Percentiles rank a stretch among this genome's conserved stretches.
Conservation (phyloP, 2,888 invertebrate genomes). For the Idaea straminata region DNA sequence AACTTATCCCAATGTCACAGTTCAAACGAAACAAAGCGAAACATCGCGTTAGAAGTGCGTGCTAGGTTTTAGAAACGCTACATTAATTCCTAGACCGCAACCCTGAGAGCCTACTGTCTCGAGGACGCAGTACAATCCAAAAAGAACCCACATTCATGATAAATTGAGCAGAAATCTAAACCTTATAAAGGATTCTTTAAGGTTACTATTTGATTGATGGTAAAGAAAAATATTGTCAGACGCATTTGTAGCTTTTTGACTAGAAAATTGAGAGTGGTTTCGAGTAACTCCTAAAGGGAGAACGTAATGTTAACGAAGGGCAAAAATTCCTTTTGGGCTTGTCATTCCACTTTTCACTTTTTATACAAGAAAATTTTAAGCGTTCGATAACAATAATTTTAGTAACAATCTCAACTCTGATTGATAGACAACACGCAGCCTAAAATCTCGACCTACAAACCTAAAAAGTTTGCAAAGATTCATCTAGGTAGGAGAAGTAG, state of each 20-base stretch:
- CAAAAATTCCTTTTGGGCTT: conserved; percentile 4
- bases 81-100: conserved; percentile 73
- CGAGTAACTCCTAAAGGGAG: conserved; percentile 40
- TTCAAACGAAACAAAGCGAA: conserved; percentile 52
- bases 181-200: background rate
- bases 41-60: conserved; percentile 53
- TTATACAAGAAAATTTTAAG: background rate
- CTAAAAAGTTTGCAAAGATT: no score
- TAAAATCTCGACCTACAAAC: no score
- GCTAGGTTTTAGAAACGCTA: conserved; percentile 64
- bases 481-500: no score
- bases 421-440: no score
- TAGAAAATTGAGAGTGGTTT: conserved; percentile 50
- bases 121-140: conserved; percentile 38
- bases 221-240: conserved; percentile 25
- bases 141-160: conserved; percentile 25
- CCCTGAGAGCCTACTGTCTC: conserved; percentile 68
- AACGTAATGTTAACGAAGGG: conserved; percentile 42
- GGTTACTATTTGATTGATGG: conserved; percentile 4
- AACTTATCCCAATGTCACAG: conserved; percentile 25
- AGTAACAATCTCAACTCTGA: no score
- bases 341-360: background rate
- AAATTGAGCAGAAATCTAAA: conserved; percentile 5
- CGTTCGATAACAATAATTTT: background rate
- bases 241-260: conserved; percentile 46